Evolutionary conservation across 2,113 vertebrate species (phyloP).

Genomic region (Syrmaticus mikado): DNA sequence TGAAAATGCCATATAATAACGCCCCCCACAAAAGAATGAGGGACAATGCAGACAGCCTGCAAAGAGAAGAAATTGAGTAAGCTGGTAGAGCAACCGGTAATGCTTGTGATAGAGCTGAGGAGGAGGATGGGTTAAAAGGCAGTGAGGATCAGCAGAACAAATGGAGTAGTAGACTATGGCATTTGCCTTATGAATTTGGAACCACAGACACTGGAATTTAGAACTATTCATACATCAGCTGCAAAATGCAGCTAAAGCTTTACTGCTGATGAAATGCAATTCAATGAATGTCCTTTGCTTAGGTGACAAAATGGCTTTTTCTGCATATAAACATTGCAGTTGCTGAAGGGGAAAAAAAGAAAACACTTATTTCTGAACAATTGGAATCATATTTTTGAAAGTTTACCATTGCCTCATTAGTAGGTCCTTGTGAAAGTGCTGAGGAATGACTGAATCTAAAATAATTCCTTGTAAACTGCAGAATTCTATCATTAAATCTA

Average conservation of each 20-base stretch:
- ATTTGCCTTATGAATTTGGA: neutral
- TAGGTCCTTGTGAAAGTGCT: neutral
- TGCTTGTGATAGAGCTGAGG: neutral
- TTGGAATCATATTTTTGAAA: conserved; percentile 7
- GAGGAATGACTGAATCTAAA: conserved; percentile 37
- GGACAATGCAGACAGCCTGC: neutral
- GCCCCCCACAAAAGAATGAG: neutral
- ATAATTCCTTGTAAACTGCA: conserved; percentile 23
- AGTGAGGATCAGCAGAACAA: neutral
- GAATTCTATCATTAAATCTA: conserved; percentile 30
- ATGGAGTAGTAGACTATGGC: neutral
- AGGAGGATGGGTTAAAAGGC: neutral
- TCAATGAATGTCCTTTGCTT: neutral
- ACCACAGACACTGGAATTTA: neutral
- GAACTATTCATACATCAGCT: conserved; percentile 3
- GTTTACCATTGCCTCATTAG: neutral
- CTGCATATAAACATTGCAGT: conserved; percentile 7
- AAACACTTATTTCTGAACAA: neutral
- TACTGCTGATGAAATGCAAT: conserved; percentile 5
- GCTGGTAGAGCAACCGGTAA: neutral
- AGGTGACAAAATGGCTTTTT: neutral
- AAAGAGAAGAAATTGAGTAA: neutral
- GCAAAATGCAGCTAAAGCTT: conserved; percentile 11
- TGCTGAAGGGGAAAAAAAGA: conserved; percentile 22
- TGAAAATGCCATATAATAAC: neutral